Evolutionary conservation across 2,888 invertebrate species (phyloP).

Genomic region (Sphaerophoria taeniata): DNA sequence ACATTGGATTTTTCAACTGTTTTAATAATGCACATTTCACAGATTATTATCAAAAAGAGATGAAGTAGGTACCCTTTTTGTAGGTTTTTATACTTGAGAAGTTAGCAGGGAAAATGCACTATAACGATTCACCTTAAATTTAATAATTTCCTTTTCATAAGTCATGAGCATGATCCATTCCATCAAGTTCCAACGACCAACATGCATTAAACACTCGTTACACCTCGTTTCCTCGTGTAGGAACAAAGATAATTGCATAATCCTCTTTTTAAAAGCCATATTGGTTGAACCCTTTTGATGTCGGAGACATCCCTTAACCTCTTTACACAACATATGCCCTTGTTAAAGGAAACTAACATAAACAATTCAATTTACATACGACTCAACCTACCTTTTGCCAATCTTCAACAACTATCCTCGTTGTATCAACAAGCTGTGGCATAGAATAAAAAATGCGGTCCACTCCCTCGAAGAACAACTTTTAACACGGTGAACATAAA

Average conservation of each 20-base stretch:
- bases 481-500: constrained; percentile 15
- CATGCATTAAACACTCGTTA: no score
- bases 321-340: constrained; percentile 43
- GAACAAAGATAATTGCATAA: constrained; percentile 38
- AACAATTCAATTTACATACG: constrained; percentile 52
- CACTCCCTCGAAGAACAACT: constrained; percentile 44
- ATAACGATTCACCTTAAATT: no score
- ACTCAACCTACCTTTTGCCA: not conserved
- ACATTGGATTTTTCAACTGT: no score
- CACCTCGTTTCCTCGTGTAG: no score
- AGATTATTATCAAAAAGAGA: no score
- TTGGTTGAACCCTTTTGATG: constrained; percentile 50
- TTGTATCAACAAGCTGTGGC: constrained; percentile 37
- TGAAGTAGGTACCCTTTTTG: no score
- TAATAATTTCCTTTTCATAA: no score
- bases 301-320: constrained; percentile 51
- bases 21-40: no score
- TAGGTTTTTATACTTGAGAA: no score
- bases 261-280: constrained; percentile 24
- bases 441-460: constrained; percentile 50
- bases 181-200: no score
- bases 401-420: not conserved
- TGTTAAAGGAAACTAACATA: constrained; percentile 32
- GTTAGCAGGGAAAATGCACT: no score
- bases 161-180: no score